These are phyloP conservation scores for Symphodus melops DNA, from an alignment of 2,113 vertebrate species.

Conservation along the genomic window DNA sequence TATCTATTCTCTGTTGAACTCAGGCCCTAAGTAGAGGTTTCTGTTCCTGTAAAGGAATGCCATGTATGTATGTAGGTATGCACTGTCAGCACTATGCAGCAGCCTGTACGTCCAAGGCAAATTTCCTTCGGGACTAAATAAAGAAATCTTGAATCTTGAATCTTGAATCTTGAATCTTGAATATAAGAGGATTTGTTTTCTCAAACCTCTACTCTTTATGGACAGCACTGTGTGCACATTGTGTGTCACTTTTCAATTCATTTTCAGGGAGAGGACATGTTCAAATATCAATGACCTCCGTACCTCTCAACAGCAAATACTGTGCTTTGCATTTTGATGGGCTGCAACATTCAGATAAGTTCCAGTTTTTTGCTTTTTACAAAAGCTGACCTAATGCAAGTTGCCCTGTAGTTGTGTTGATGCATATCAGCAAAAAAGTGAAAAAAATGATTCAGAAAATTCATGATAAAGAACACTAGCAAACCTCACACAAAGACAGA, in stretches of 20 bases:
- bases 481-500: not conserved
- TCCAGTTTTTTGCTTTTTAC: not conserved
- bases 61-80: no score
- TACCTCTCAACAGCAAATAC: not conserved
- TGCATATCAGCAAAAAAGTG: not conserved
- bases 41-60: no score
- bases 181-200: not conserved
- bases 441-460: not conserved
- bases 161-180: no score
- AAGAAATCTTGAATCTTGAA: no score
- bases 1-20: no score
- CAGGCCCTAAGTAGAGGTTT: no score
- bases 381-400: not conserved
- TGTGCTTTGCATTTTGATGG: constrained; percentile 41
- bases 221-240: not conserved
- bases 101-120: no score
- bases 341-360: not conserved
- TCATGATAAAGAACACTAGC: not conserved
- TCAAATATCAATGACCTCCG: constrained; percentile 34
- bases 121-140: no score
- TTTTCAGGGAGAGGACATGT: not conserved
- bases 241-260: not conserved
- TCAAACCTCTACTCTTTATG: not conserved
- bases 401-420: not conserved
- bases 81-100: no score